Evolutionary conservation across 1,140 invertebrate genomes (phyloP).

Genomic region (Lepidotrigona ventralis): DNA sequence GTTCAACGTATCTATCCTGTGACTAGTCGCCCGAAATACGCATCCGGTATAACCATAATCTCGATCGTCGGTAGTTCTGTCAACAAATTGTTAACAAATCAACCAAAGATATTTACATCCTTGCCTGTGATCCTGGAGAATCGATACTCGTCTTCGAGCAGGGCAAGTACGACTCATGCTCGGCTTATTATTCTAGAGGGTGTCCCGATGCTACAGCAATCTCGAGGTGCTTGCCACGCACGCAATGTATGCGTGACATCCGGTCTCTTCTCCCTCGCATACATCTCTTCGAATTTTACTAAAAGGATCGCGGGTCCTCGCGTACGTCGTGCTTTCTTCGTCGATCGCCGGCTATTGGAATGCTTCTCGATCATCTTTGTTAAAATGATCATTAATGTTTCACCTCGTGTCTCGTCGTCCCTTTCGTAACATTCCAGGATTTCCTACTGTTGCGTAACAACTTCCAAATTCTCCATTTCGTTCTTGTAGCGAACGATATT

Average conservation of each 20-base stretch:
- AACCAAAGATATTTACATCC: background rate
- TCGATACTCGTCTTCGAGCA: constrained; percentile 26
- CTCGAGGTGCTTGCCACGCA: constrained; percentile 56
- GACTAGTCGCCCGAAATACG: no score
- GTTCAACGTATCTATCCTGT: no score
- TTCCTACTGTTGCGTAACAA: constrained; percentile 21
- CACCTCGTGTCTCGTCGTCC: background rate
- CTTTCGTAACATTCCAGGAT: background rate
- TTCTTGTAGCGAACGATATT: background rate
- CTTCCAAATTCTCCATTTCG: background rate
- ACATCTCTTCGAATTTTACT: constrained; percentile 57
- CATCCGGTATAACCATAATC: no score
- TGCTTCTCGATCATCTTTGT: background rate
- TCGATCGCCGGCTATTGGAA: constrained; percentile 29
- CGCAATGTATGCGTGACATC: constrained; percentile 71
- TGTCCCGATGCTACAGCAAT: constrained; percentile 37
- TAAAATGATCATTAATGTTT: constrained; percentile 24
- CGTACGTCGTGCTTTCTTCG: background rate
- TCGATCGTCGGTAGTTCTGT: no score
- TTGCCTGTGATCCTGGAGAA: background rate
- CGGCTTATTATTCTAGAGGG: constrained; percentile 67
- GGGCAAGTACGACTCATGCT: background rate
- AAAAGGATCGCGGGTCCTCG: constrained; percentile 31
- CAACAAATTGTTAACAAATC: background rate
- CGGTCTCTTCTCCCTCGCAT: constrained; percentile 58